These are phyloP conservation scores for Lepidocyrtoides sp. DNA, from an alignment of 2,888 invertebrate genomes.

Conservation along the genomic window DNA sequence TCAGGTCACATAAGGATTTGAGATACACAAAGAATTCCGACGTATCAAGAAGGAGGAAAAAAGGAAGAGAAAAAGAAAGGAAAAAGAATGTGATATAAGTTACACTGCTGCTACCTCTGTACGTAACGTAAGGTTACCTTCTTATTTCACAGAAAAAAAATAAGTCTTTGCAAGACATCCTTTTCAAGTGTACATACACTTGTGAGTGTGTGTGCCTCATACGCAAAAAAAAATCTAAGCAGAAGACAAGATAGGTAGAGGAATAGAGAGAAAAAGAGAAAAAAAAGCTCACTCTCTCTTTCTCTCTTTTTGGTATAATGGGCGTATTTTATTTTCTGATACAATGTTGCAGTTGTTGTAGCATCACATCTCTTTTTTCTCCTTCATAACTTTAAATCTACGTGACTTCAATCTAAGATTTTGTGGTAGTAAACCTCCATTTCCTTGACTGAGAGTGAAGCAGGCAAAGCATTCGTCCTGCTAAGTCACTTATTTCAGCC, in stretches of 20 bases:
- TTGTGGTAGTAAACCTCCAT: slow-evolving; percentile 28
- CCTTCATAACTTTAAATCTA: slow-evolving; percentile 79
- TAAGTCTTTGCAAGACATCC: not conserved
- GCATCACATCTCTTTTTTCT: slow-evolving; percentile 72
- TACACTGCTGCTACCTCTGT: not conserved
- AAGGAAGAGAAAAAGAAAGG: not conserved
- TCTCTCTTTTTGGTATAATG: slow-evolving; percentile 18
- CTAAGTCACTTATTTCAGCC: slow-evolving; percentile 68
- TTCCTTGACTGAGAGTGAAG: not conserved
- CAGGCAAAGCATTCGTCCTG: not conserved
- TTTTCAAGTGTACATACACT: not conserved
- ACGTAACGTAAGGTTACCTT: too few relatives aligned
- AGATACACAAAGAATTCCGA: slow-evolving; percentile 76
- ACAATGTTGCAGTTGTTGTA: slow-evolving; percentile 74
- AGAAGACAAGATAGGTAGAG: not conserved
- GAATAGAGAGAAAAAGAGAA: not conserved
- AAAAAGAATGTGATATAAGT: slow-evolving; percentile 44
- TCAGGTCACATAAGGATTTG: slow-evolving; percentile 79
- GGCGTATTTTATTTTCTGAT: slow-evolving; percentile 43
- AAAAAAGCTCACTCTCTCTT: not conserved
- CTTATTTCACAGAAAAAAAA: too few relatives aligned
- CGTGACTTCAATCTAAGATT: slow-evolving; percentile 79
- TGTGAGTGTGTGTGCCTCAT: not conserved
- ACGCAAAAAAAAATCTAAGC: not conserved
- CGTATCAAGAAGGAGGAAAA: slow-evolving; percentile 68